Evolutionary conservation across 2,113 vertebrate species (phyloP).

Genomic region (Elachura formosa): DNA sequence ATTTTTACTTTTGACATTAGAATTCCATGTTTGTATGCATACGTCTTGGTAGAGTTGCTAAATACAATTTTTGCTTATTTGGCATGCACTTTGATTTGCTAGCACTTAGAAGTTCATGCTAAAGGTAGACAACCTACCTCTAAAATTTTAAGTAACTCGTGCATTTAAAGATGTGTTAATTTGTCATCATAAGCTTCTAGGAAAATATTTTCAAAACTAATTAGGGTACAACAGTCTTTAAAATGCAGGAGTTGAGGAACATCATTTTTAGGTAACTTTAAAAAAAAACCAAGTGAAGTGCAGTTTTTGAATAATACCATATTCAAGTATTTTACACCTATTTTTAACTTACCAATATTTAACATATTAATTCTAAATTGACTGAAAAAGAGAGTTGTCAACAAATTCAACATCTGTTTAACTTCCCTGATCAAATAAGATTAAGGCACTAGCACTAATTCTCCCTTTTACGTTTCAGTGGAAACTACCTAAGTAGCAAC

Average conservation of each 20-base stretch:
- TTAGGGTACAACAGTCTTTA: background rate
- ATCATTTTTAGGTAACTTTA: background rate
- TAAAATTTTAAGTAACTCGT: slow-evolving; percentile 8
- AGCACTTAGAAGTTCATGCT: background rate
- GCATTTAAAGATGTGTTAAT: slow-evolving; percentile 2
- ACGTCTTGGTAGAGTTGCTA: slow-evolving; percentile 37
- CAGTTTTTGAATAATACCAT: background rate
- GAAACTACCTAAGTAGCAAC: slow-evolving; percentile 66
- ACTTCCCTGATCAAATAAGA: slow-evolving; percentile 47
- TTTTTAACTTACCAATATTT: background rate
- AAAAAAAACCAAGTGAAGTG: background rate
- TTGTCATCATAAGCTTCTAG: background rate
- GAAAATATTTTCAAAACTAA: slow-evolving; percentile 9
- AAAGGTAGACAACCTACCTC: slow-evolving; percentile 11
- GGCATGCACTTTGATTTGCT: slow-evolving; percentile 25
- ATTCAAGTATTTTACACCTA: background rate
- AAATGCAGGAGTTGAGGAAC: background rate
- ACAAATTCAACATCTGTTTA: slow-evolving; percentile 50
- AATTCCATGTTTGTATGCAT: slow-evolving; percentile 70
- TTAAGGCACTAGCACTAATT: slow-evolving; percentile 55
- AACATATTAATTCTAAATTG: background rate
- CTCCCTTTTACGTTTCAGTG: slow-evolving; percentile 44
- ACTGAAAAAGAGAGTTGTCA: slow-evolving; percentile 13
- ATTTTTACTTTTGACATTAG: slow-evolving; percentile 77
- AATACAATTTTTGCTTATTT: slow-evolving; percentile 53